phyloP scores from a whole-genome alignment of 2,113 vertebrate species.

The Narcine bancroftii region DNA sequence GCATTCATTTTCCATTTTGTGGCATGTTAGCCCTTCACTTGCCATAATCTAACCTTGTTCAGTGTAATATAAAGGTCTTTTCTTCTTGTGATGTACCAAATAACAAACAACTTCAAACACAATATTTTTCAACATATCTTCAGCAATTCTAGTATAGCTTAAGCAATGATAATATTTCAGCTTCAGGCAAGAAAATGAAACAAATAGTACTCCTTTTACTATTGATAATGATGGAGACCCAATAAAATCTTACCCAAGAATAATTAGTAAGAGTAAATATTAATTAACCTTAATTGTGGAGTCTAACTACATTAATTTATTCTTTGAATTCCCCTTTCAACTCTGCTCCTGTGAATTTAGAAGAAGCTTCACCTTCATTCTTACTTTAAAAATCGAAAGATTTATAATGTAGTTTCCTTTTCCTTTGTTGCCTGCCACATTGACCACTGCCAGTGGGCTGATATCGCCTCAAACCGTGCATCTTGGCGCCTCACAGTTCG shows the following conservation, averaged over 20 bases:
- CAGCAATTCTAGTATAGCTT: neutral
- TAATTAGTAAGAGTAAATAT: neutral
- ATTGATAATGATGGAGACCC: neutral
- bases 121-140: neutral
- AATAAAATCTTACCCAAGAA: neutral
- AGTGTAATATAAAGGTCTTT: neutral
- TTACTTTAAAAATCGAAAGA: neutral
- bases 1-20: neutral
- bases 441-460: too few species aligned
- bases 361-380: neutral
- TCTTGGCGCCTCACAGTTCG: too few species aligned
- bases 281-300: constrained; percentile 1
- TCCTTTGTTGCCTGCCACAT: too few species aligned
- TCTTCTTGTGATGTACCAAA: neutral
- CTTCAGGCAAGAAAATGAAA: neutral
- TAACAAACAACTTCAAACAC: neutral
- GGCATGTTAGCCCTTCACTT: neutral
- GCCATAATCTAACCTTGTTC: neutral
- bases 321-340: neutral
- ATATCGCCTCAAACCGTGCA: too few species aligned
- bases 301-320: neutral
- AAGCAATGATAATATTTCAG: neutral
- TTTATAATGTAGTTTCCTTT: neutral
- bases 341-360: neutral
- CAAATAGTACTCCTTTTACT: neutral